These are phyloP conservation scores for Noturus placidus DNA, from an alignment of 2,113 vertebrate species.

Conservation along the genomic window DNA sequence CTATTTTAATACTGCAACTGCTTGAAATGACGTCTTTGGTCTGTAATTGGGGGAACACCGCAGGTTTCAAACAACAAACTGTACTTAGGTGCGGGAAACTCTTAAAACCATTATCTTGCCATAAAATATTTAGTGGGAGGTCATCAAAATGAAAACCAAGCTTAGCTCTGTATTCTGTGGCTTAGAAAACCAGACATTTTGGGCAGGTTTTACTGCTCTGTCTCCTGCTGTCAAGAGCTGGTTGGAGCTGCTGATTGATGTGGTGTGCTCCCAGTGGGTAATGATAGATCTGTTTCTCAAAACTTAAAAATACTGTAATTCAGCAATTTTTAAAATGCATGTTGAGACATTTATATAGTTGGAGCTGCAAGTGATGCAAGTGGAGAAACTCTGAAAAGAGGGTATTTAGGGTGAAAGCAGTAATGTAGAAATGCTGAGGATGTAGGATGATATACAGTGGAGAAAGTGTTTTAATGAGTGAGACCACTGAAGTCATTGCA, in stretches of 20 bases:
- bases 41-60: constrained; percentile 66
- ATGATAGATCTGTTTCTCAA: constrained; percentile 67
- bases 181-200: constrained; percentile 50
- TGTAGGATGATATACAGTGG: background rate
- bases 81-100: constrained; percentile 51
- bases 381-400: constrained; percentile 43
- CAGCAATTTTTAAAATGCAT: constrained; percentile 58
- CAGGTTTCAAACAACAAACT: constrained; percentile 57
- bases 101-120: constrained; percentile 55
- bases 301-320: constrained; percentile 59
- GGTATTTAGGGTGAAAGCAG: constrained; percentile 49
- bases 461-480: background rate
- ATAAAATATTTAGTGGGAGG: constrained; percentile 47
- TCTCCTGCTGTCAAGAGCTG: constrained; percentile 53
- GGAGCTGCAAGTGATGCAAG: constrained; percentile 59
- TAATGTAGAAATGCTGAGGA: constrained; percentile 16
- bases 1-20: constrained; percentile 73
- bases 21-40: constrained; percentile 66
- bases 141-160: constrained; percentile 46
- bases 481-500: background rate
- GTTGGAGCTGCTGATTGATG: constrained; percentile 64
- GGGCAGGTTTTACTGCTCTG: constrained; percentile 48
- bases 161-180: constrained; percentile 51
- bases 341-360: constrained; percentile 58
- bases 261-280: constrained; percentile 62